Conservation (phyloP, 37 sponge, comb jelly and placozoan species). For the Haliclona indistincta region DNA sequence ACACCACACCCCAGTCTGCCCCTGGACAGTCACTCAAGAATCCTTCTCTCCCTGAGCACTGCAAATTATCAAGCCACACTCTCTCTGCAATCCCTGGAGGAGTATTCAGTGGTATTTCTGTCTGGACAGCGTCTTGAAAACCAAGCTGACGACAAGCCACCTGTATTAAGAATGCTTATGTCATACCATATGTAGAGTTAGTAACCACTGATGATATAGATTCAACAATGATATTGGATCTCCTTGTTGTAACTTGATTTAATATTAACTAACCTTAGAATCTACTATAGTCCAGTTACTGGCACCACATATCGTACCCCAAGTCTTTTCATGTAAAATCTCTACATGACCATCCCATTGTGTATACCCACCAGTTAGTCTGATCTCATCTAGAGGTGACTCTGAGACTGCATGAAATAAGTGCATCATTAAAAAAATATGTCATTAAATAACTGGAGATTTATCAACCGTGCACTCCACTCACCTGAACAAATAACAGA, state of each 20-base stretch:
- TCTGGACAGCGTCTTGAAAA: slow-evolving; percentile 13
- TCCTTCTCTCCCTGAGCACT: slow-evolving; percentile 11
- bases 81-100: neutral
- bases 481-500: neutral
- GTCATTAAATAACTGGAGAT: neutral
- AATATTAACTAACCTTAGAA: slow-evolving; percentile 29
- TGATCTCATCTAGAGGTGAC: neutral
- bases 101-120: neutral
- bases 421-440: neutral
- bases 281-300: slow-evolving; percentile 11
- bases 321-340: slow-evolving; percentile 17
- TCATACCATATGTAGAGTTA: neutral
- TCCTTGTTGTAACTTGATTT: neutral
- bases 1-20: neutral
- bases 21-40: neutral
- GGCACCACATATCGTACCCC: slow-evolving; percentile 43
- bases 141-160: slow-evolving; percentile 51
- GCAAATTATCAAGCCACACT: neutral
- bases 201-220: too few relatives aligned
- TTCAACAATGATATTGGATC: neutral
- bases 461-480: neutral
- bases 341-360: slow-evolving; percentile 32
- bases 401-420: neutral
- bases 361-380: slow-evolving; percentile 17
- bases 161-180: neutral